Evolutionary conservation across 2,888 invertebrate genomes (phyloP), one percentile per base, ranked within the genome.

Genomic region (Athrips mouffetella): DNA sequence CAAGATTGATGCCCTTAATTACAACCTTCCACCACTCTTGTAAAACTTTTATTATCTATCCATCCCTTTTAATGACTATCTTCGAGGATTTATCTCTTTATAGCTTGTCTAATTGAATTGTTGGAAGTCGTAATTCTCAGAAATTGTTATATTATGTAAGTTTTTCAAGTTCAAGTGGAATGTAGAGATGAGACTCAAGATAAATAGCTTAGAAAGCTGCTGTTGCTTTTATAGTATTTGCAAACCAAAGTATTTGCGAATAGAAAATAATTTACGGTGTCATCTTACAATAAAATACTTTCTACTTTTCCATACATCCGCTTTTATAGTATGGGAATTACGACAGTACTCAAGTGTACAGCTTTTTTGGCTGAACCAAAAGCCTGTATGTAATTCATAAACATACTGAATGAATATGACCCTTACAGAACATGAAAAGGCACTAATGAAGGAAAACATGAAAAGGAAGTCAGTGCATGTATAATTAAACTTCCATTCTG

Each of bases 1-100:
- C 18, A 15, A 27, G 30, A 50, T 47, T 47, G 21, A 47, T 47
- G 44, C 25, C 20, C 10, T 11, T 46, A 30, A 50, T 50, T 44
- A 44, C 31, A 29, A 31, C 18, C 29, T 45, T 49, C 11, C 30
- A 30, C 18, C 2, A 18, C 35, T 18, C 35, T 27, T 27, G 27
- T 23, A 35, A 16, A 29, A 27, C 10, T 29, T 27, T 41, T 18
- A 18, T 41, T 41, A 41, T 41, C 10, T 6, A 40, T 21, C 11
- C 6, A 13, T 25, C 25, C n/a, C n/a, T n/a, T n/a, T n/a, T 31
- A 13, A 31, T 31, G 31, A 11, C 6, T 39, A 39, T 39, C 21
- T 20, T 8, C 39, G 39, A 21, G 23, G 3, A 40, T 18, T 37
- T 18, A 18, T 4, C n/a, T 1, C 13, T 40, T 40, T 40, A 40